Evolutionary conservation across 2,888 invertebrate genomes (phyloP), one percentile per base, ranked within the genome.

Genomic region (Zootermopsis nevadensis): DNA sequence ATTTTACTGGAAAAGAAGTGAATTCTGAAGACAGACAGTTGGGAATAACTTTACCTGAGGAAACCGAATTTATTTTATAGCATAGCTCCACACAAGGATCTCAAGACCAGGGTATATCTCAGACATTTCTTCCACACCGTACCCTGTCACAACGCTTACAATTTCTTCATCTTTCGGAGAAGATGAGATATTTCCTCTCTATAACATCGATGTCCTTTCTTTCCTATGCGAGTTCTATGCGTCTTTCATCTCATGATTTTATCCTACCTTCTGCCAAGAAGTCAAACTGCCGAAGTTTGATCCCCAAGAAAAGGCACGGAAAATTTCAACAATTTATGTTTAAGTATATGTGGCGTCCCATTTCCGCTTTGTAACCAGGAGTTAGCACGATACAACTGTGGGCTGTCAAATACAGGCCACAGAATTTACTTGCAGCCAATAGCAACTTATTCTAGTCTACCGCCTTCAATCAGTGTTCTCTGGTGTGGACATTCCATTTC

Each of bases 101-200:
- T 30, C 69, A 12, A 22, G 69, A 33, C 69, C 6, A 27, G 22
- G 55, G 19, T 31, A 31, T 24, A 55, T 33, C n/a, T 77, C 48
- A 30, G 53, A 53, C 77, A 77, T 48, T 77, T 24, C 55, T 77
- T 77, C 77, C 77, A 77, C 42, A 30, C 27, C 53, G 77, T 53
- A 48, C 30, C 35, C 77, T 33, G 19, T 77, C 55, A 77, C 33
- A 77, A 55, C 77, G 48, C 42, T 24, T 30, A 31, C 31, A 53
- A 31, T 48, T 77, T 77, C 53, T 30, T 77, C 77, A 33, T 31
- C 53, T 33, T 69, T 33, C 69, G 33, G 22, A 19, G 8, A 31
- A 33, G 69, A 19, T 19, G 2, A 22, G 69, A 69, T 69, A 69
- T 69, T 69, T 69, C 69, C 69, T 69, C 35, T 33, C 2, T 69